Conservation (phyloP, 64 coral and sea anemone species). For the Stichodactyla helianthus region DNA sequence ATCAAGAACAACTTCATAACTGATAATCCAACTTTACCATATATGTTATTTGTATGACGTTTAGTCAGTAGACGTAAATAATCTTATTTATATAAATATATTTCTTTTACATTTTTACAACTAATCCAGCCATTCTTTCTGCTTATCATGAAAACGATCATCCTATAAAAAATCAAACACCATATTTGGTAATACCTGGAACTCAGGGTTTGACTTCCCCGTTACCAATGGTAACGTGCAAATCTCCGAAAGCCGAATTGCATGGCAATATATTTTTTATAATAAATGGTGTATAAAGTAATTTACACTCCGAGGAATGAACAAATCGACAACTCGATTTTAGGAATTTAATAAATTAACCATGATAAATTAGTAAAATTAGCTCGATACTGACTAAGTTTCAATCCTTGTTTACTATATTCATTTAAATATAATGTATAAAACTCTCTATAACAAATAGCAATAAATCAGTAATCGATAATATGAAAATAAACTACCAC, state of each 20-base stretch:
- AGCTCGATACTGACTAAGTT: background rate
- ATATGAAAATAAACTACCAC: background rate
- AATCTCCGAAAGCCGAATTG: background rate
- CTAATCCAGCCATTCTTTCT: background rate
- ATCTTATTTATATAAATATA: slow-evolving; percentile 25
- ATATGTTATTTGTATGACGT: background rate
- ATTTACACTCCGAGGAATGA: background rate
- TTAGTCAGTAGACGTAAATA: background rate
- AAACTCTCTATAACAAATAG: background rate
- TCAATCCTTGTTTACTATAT: background rate
- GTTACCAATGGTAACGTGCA: background rate
- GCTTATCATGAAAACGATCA: background rate
- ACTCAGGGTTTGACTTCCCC: background rate
- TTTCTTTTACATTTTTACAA: slow-evolving; percentile 27
- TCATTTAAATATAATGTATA: background rate
- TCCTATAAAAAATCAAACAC: background rate
- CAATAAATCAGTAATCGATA: background rate
- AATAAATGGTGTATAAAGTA: background rate
- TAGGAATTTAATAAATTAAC: slow-evolving; percentile 5
- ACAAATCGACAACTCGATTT: background rate
- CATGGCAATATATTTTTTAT: background rate
- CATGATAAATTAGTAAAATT: background rate
- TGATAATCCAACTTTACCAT: background rate
- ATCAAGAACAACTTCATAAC: background rate
- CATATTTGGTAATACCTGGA: background rate